These are phyloP conservation scores for Drosophila trapezifrons DNA, from an alignment of 1,140 invertebrate genomes.

Conservation along the genomic window DNA sequence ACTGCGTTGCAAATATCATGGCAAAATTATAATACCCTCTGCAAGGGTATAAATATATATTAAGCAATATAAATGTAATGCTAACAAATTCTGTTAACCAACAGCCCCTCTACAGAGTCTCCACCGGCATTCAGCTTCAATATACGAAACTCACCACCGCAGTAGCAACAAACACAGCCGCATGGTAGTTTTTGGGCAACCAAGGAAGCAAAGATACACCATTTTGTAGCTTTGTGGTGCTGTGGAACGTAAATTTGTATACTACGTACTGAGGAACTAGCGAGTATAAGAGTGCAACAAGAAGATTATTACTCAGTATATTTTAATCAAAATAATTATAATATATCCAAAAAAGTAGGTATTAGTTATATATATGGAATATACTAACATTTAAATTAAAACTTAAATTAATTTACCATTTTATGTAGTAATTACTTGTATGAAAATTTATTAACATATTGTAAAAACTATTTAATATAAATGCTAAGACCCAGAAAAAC, in stretches of 20 bases:
- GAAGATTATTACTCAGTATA: no score
- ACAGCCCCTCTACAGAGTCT: conserved; percentile 4
- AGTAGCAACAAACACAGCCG: conserved; percentile 1
- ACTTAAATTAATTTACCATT: no score
- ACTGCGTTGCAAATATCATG: no score
- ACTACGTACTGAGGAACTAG: neutral
- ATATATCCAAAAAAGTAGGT: no score
- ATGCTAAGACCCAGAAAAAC: no score
- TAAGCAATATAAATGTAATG: neutral
- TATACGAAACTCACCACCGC: conserved; percentile 46
- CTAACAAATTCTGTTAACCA: neutral
- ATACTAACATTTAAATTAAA: no score
- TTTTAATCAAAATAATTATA: neutral
- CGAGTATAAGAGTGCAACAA: conserved; percentile 14
- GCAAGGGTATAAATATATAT: no score
- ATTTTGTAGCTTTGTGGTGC: conserved; percentile 46
- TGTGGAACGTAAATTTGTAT: conserved; percentile 42
- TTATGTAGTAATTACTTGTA: no score
- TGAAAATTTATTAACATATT: no score
- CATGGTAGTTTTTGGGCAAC: neutral
- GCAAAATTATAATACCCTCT: no score
- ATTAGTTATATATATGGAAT: no score
- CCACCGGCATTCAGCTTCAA: conserved; percentile 44
- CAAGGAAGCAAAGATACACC: conserved; percentile 52
- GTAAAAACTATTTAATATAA: neutral